Evolutionary conservation across 1,140 invertebrate genomes (phyloP).

Genomic region (Trialeurodes vaporariorum): DNA sequence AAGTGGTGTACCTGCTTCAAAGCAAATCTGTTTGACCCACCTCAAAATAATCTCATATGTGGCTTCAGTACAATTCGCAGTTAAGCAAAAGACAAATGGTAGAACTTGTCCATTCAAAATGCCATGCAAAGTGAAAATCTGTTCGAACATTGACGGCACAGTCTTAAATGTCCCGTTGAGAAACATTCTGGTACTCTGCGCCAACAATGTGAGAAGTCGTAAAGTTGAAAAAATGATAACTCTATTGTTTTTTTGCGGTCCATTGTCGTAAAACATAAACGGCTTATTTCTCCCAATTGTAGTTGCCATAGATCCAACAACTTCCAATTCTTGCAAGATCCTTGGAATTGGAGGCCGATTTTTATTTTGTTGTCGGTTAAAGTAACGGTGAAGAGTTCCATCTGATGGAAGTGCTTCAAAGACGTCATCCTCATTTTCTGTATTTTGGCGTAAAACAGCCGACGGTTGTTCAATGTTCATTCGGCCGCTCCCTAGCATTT

Average conservation of each 20-base stretch:
- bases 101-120: background rate
- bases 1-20: background rate
- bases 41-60: background rate
- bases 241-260: background rate
- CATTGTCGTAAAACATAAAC: background rate
- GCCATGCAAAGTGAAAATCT: background rate
- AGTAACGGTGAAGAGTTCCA: no score
- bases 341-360: no score
- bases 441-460: no score
- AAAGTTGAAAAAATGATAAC: background rate
- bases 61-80: background rate
- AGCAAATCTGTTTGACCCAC: background rate
- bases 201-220: background rate
- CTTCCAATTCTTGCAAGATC: no score
- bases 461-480: no score
- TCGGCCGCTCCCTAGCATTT: no score
- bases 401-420: no score
- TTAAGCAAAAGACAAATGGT: background rate
- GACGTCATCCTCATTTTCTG: no score
- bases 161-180: background rate
- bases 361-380: no score
- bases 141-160: background rate
- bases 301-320: no score
- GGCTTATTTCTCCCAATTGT: no score
- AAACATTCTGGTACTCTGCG: background rate